phyloP scores from a whole-genome alignment of 2,888 invertebrate genomes.

The Dicyrtoma fusca region DNA sequence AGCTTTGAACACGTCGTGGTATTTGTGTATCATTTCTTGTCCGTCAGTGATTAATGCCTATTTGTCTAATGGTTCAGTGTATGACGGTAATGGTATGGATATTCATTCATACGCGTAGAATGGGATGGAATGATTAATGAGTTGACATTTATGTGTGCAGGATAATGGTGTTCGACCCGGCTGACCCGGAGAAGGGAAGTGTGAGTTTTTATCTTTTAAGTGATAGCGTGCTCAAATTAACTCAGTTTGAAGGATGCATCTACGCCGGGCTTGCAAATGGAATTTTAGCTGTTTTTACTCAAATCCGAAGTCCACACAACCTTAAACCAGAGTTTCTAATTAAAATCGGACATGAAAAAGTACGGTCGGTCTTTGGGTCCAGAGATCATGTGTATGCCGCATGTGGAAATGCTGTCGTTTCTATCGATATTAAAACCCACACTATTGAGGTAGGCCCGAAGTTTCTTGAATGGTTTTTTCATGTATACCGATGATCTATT shows the following conservation, averaged over 20 bases:
- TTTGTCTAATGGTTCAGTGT: no score
- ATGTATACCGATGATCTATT: background rate
- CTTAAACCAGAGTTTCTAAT: slow-evolving; percentile 49
- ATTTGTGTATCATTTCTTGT: no score
- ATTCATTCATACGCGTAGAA: background rate
- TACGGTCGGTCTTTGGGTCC: slow-evolving; percentile 52
- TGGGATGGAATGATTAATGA: slow-evolving; percentile 5
- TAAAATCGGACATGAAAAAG: slow-evolving; percentile 48
- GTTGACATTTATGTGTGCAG: slow-evolving; percentile 58
- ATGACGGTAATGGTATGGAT: no score
- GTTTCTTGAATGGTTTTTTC: background rate
- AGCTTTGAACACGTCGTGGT: no score
- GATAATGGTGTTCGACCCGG: slow-evolving; percentile 77
- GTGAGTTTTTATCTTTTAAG: slow-evolving; percentile 46
- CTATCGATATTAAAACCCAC: slow-evolving; percentile 58
- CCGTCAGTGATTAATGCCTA: no score
- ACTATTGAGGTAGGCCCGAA: slow-evolving; percentile 56
- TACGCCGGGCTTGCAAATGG: slow-evolving; percentile 56
- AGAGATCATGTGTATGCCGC: slow-evolving; percentile 60
- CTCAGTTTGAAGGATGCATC: slow-evolving; percentile 47
- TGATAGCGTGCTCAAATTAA: slow-evolving; percentile 52
- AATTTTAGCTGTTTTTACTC: slow-evolving; percentile 50
- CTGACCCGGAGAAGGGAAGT: slow-evolving; percentile 74
- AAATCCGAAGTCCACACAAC: slow-evolving; percentile 42
- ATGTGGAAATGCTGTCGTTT: slow-evolving; percentile 60